A percentile compares a stretch with the other conserved stretches of the same genome.
phyloP scores from a whole-genome alignment of 2,888 invertebrate genomes.

The Aporophyla nigra region DNA sequence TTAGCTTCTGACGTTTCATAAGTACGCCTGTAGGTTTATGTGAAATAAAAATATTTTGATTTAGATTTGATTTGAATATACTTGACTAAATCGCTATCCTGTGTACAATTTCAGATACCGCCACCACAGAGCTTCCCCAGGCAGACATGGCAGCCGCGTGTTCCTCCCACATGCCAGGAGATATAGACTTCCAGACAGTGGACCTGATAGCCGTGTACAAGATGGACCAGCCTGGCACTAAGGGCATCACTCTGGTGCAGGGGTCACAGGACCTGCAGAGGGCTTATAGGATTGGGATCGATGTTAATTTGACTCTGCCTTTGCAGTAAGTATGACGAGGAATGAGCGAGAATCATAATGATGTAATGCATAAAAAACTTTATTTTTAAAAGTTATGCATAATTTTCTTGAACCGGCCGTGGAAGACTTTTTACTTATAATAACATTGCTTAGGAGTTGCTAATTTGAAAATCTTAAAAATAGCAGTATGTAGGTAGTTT shows the following conservation, averaged over 20 bases:
- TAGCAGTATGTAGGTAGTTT: no score
- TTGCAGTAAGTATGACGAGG: constrained; percentile 90
- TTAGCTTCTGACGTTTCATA: no score
- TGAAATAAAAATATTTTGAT: no score
- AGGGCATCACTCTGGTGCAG: constrained; percentile 93
- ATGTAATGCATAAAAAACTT: background rate
- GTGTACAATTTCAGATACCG: constrained; percentile 1
- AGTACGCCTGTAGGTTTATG: no score
- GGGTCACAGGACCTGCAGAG: constrained; percentile 95
- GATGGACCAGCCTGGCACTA: constrained; percentile 92
- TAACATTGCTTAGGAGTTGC: background rate
- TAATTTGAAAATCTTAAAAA: no score
- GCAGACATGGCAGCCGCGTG: constrained; percentile 75
- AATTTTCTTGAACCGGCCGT: background rate
- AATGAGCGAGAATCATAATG: background rate
- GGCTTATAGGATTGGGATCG: constrained; percentile 94
- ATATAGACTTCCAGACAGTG: constrained; percentile 95
- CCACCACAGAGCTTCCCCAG: constrained; percentile 70
- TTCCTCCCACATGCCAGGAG: constrained; percentile 90
- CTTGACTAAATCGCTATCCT: no score
- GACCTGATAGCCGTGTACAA: constrained; percentile 95
- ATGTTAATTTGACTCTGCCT: constrained; percentile 93
- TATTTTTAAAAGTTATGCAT: background rate
- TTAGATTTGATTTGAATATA: no score
- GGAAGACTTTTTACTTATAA: background rate